Evolutionary conservation across 2,797 vertebrate species (phyloP), one percentile per base, ranked within the genome.

Genomic region (Salmo trutta): DNA sequence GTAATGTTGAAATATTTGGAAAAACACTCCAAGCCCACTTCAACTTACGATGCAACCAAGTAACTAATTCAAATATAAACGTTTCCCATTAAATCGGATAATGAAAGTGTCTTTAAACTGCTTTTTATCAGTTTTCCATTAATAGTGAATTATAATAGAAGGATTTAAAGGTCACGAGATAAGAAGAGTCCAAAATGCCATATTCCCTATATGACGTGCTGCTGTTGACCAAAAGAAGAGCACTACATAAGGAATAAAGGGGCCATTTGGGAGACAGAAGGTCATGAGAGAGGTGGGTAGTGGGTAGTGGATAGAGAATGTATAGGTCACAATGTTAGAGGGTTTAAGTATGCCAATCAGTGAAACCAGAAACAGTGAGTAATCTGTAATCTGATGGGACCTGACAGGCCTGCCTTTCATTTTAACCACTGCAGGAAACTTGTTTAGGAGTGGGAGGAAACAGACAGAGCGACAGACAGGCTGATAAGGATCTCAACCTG

Each of bases 401-500:
- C 92, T 88, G 94, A 94, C 93, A 90, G 89, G 93, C 93, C 73
- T 73, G 86, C 85, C 90, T 47, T 77, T 76, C 88, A 90, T 94
- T 77, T 93, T 94, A 92, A 93, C 84, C 87, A 91, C 74, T 83
- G 82, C 83, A 89, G 91, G 92, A 93, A 93, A 92, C 77, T 67
- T 86, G 92, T 64, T 64, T 14, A 87, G 6, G 76, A 88, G 82
- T 91, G 91, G 91, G 92, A 94, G 94, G 90, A 91, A 91, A 89
- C 85, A 79, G 89, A 81, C 84, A 15, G 84, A 77, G 78, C 77
- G 86, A 88, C 51, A 0, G 29, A 33, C 65, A 4, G 29, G 15
- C 90, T 54, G 95, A 97, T 96, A 96, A 95, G 87, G 91, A 95
- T 97, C 96, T 96, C 87, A 31, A 82, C 86, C 93, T 91, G 94